A percentile compares a stretch with the other conserved stretches of the same genome.
phyloP scores from a whole-genome alignment of 2,113 vertebrate genomes.

The Heterochromis multidens region DNA sequence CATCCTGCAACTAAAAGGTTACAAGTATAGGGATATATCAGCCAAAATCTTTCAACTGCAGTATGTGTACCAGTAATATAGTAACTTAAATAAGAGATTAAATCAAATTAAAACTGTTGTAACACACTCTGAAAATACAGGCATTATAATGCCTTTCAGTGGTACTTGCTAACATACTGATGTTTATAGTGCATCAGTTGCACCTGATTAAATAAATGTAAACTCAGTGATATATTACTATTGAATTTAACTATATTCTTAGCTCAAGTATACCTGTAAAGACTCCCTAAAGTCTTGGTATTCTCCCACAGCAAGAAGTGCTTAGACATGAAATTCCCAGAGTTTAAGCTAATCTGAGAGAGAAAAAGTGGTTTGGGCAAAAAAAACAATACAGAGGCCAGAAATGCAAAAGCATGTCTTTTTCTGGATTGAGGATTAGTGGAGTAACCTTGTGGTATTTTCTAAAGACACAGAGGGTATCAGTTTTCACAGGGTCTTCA shows the following conservation, averaged over 20 bases:
- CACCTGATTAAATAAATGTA: neutral
- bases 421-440: neutral
- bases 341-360: conserved; percentile 1
- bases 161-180: neutral
- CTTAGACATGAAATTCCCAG: conserved; percentile 17
- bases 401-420: neutral
- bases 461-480: conserved; percentile 24
- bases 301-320: neutral
- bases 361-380: neutral
- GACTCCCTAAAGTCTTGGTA: neutral
- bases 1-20: neutral
- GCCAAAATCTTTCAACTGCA: neutral
- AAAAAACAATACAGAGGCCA: neutral
- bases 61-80: neutral
- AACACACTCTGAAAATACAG: neutral
- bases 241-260: neutral
- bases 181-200: too few species aligned
- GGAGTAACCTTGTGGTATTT: neutral
- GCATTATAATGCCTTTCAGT: neutral
- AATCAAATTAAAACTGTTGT: too few species aligned
- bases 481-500: conserved; percentile 35
- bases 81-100: too few species aligned
- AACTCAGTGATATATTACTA: neutral
- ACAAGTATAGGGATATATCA: neutral
- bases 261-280: neutral